Percentiles rank a stretch among this genome's conserved stretches.
These are phyloP conservation scores for Pararge aegeria DNA, from an alignment of 1,140 invertebrate genomes.

Conservation along the genomic window DNA sequence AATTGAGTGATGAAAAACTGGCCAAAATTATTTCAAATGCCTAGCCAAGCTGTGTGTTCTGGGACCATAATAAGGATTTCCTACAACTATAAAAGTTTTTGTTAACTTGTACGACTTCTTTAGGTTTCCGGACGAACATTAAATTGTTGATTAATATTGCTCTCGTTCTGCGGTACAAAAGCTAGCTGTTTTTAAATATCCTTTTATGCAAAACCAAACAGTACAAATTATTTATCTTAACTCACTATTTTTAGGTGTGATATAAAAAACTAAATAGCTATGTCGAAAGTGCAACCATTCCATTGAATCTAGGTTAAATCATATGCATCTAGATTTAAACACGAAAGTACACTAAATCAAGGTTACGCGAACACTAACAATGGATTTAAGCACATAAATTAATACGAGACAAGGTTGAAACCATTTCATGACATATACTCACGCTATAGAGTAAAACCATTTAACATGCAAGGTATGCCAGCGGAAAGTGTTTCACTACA, in stretches of 20 bases:
- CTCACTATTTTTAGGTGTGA: no score
- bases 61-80: conserved; percentile 5
- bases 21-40: conserved; percentile 41
- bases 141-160: no score
- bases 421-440: conserved; percentile 15
- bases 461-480: neutral
- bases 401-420: conserved; percentile 23
- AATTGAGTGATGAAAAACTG: conserved; percentile 39
- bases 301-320: neutral
- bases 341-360: conserved; percentile 18
- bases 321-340: conserved; percentile 6
- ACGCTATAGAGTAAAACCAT: conserved; percentile 12
- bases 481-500: neutral
- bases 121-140: no score
- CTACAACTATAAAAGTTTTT: neutral
- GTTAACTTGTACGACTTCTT: neutral
- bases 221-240: no score
- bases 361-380: conserved; percentile 18
- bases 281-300: neutral
- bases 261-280: neutral
- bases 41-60: neutral
- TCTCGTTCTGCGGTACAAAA: no score
- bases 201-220: no score
- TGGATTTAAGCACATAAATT: conserved; percentile 20
- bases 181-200: no score